Evolutionary conservation across 2,888 invertebrate species (phyloP), one percentile per base, ranked within the genome.

Genomic region (Euplagia quadripunctaria): DNA sequence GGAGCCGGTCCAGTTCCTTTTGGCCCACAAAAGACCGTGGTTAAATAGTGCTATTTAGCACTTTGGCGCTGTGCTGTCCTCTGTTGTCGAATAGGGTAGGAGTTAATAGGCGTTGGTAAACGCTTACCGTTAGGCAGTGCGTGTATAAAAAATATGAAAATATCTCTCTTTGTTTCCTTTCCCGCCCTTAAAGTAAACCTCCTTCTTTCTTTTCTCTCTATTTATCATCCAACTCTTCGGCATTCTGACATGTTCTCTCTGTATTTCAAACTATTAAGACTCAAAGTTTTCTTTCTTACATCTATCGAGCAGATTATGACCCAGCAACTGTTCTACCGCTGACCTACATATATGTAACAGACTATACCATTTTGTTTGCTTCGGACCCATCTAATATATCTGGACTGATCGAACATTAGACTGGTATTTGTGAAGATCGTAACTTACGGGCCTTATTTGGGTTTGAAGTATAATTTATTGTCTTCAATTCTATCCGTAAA

Each of bases 401-500:
- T 88, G 84, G 88, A 87, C 90, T 91, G 93, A 93, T 94, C 90
- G 91, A 86, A 91, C 90, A 93, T 94, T 94, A 93, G 89, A 86
- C 81, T 85, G 90, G 91, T 89, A 91, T 93, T 93, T 89, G 89
- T 86, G 86, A 82, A 86, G 87, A 89, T 88, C 91, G 94, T 93
- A 94, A 94, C 91, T 94, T 93, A 93, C 92, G 90, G 86, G 88
- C 90, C 93, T 94, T 94, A 94, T 94, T 94, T 93, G 92, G 94
- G 94, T 92, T 94, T 94, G 93, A 94, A 94, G 94, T 94, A 95
- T 95, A 94, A 96, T 94, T 95, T 95, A 96, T 94, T 90, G 94
- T 94, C 91, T 94, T 95, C 95, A 94, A 95, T 96, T 95, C 94
- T 90, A 94, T 93, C 91, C 91, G 91, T 87, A 88, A 78, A 84